Percentiles rank a stretch among this genome's conserved stretches.
These are phyloP conservation scores for Homarus americanus DNA, from an alignment of 1,140 invertebrate genomes.

Conservation along the genomic window DNA sequence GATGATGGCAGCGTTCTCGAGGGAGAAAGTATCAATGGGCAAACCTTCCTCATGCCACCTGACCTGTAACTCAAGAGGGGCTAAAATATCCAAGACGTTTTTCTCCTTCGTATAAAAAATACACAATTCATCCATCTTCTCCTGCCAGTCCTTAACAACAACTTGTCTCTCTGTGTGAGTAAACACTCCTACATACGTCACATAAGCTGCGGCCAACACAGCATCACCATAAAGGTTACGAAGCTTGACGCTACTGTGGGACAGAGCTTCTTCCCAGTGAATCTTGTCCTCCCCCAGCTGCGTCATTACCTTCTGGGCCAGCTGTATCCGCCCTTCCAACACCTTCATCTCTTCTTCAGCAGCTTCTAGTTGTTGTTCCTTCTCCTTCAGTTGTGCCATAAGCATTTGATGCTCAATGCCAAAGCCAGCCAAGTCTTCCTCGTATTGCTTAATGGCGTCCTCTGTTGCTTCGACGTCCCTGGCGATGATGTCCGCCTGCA, in stretches of 20 bases:
- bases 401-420: slow-evolving; percentile 71
- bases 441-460: slow-evolving; percentile 59
- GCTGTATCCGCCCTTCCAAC: slow-evolving; percentile 66
- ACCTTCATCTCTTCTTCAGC: slow-evolving; percentile 74
- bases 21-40: slow-evolving; percentile 38
- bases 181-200: slow-evolving; percentile 64
- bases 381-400: slow-evolving; percentile 66
- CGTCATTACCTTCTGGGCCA: slow-evolving; percentile 71
- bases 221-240: slow-evolving; percentile 62
- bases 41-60: slow-evolving; percentile 62
- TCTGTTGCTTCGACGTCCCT: slow-evolving; percentile 72
- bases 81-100: slow-evolving; percentile 42
- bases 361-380: slow-evolving; percentile 66
- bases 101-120: slow-evolving; percentile 52
- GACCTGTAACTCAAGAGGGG: slow-evolving; percentile 41
- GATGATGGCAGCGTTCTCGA: slow-evolving; percentile 63
- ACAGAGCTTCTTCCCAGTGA: slow-evolving; percentile 64
- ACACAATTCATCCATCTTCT: slow-evolving; percentile 56
- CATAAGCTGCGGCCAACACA: slow-evolving; percentile 57
- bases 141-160: slow-evolving; percentile 49
- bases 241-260: slow-evolving; percentile 41
- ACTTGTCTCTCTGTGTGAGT: slow-evolving; percentile 30
- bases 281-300: slow-evolving; percentile 66
- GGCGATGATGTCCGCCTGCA: slow-evolving; percentile 73
- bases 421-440: slow-evolving; percentile 64